These are phyloP conservation scores for Margarornis squamiger DNA, from an alignment of 2,797 vertebrate genomes.

Conservation along the genomic window DNA sequence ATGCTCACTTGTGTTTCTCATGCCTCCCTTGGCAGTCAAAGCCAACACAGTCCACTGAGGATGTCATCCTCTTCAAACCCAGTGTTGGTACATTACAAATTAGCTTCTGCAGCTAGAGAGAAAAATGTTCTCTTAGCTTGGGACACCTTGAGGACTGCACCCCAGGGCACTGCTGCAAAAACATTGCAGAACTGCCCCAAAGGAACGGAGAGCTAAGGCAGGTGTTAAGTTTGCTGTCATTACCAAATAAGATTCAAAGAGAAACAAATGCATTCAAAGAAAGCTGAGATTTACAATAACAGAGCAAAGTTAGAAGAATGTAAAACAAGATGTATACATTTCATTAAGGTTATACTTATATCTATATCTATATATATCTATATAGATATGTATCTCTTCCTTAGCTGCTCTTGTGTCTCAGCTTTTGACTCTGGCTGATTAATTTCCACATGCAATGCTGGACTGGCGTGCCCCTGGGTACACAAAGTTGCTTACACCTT, in stretches of 20 bases:
- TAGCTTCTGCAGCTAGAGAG: background rate
- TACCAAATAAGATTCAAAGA: slow-evolving; percentile 17
- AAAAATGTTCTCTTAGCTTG: background rate
- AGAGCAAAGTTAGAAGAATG: background rate
- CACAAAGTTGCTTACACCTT: background rate
- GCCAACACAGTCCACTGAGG: background rate
- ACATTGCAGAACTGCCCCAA: slow-evolving; percentile 28
- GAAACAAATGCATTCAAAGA: background rate
- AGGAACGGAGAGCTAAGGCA: background rate
- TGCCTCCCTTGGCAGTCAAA: background rate
- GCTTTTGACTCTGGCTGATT: background rate
- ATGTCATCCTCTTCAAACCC: background rate
- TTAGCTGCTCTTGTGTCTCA: background rate
- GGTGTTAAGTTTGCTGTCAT: background rate
- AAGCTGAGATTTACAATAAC: background rate
- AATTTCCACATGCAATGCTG: background rate
- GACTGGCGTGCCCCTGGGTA: background rate
- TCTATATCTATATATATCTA: background rate
- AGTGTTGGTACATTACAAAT: background rate
- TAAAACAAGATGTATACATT: background rate
- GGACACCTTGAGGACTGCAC: background rate
- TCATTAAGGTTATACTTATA: background rate
- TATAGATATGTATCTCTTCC: background rate
- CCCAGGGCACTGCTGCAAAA: background rate
- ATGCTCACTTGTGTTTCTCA: background rate